Percentiles rank a stretch among this genome's conserved stretches.
Evolutionary conservation across 1,140 invertebrate species (phyloP).

Genomic region (Pomacea maculata): DNA sequence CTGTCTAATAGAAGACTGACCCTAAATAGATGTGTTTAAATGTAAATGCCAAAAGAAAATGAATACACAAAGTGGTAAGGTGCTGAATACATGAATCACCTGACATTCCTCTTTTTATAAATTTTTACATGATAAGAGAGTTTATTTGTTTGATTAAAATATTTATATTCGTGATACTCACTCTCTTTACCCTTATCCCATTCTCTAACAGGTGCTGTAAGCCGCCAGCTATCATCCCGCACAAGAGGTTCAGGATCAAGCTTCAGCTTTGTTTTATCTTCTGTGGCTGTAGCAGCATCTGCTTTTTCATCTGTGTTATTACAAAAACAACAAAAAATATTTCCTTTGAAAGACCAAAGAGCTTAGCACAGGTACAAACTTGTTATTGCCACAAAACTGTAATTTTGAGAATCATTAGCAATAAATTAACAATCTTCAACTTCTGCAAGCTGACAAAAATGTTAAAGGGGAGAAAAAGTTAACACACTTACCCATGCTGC

Average conservation of each 20-base stretch:
- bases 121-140: too few relatives aligned
- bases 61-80: too few relatives aligned
- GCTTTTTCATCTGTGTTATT: conserved; percentile 9
- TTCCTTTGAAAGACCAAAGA: background rate
- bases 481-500: conserved; percentile 14
- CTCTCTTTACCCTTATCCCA: conserved; percentile 57
- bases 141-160: background rate
- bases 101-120: too few relatives aligned
- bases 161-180: conserved; percentile 23
- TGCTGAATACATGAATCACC: too few relatives aligned
- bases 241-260: conserved; percentile 35
- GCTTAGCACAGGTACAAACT: background rate
- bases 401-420: too few relatives aligned
- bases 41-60: too few relatives aligned
- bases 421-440: too few relatives aligned
- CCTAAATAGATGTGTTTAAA: too few relatives aligned
- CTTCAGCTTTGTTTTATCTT: conserved; percentile 23
- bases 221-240: conserved; percentile 39
- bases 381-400: too few relatives aligned
- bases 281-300: background rate
- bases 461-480: background rate
- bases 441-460: too few relatives aligned
- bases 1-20: too few relatives aligned
- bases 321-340: background rate
- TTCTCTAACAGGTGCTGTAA: conserved; percentile 41